phyloP scores from a whole-genome alignment of 35 echinoderm and acorn worm genomes.

The Ophioderma brevispina region DNA sequence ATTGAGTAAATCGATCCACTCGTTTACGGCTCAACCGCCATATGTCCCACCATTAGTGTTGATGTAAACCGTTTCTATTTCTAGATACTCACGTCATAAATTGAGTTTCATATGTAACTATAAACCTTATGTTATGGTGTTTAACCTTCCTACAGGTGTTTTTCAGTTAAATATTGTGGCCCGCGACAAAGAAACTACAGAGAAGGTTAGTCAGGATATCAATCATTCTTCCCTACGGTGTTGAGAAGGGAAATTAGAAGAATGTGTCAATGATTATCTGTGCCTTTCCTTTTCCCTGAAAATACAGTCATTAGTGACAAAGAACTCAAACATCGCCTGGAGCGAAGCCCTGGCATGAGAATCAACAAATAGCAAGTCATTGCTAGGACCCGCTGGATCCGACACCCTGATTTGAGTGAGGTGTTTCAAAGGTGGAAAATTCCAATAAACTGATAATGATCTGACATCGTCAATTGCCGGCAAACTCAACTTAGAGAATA shows the following conservation, averaged over 20 bases:
- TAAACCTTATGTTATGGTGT: too few relatives aligned
- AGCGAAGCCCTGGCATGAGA: background rate
- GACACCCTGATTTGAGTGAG: background rate
- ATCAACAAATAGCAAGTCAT: slow-evolving; percentile 19
- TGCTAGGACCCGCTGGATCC: background rate
- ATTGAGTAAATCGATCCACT: too few relatives aligned
- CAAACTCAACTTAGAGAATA: too few relatives aligned
- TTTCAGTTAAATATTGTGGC: slow-evolving; percentile 70
- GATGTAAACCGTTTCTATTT: too few relatives aligned
- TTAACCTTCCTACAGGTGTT: slow-evolving; percentile 34
- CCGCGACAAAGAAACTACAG: slow-evolving; percentile 67
- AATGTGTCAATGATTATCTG: slow-evolving; percentile 71
- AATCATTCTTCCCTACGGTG: slow-evolving; percentile 50
- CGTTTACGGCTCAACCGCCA: too few relatives aligned
- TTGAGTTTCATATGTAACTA: too few relatives aligned
- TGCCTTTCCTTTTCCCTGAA: too few relatives aligned
- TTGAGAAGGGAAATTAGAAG: slow-evolving; percentile 30
- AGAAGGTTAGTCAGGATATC: slow-evolving; percentile 33
- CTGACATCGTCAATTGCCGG: too few relatives aligned
- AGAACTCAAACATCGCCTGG: background rate
- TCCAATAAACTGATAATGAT: too few relatives aligned
- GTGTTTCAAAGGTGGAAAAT: background rate
- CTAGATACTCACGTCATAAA: too few relatives aligned
- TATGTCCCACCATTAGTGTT: too few relatives aligned
- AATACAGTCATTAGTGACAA: too few relatives aligned